Percentiles rank a stretch among this genome's conserved stretches.
Evolutionary conservation across 2,113 vertebrate genomes (phyloP).

Genomic region (Ellobius talpinus): DNA sequence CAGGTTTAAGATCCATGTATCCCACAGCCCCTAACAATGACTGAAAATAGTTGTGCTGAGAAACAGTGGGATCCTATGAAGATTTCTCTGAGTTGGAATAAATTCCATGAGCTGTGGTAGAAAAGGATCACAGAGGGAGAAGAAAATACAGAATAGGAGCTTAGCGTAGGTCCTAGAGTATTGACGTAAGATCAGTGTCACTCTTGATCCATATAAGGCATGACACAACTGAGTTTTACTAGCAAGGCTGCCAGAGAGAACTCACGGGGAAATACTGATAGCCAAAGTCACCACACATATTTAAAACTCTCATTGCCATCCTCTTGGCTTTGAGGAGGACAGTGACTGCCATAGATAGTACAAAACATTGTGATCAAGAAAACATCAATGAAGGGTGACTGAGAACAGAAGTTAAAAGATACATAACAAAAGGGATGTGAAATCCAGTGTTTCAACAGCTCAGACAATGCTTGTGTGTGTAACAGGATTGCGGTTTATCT

Average conservation of each 20-base stretch:
- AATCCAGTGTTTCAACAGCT: neutral
- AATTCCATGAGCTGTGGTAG: neutral
- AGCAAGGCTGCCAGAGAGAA: neutral
- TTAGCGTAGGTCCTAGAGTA: neutral
- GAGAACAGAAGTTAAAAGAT: neutral
- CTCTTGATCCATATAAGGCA: neutral
- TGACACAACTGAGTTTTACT: neutral
- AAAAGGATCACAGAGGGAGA: neutral
- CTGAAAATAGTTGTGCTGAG: neutral
- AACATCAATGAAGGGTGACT: neutral
- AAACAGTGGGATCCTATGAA: neutral
- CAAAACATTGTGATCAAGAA: neutral
- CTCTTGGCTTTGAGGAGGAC: neutral
- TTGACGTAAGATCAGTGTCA: neutral
- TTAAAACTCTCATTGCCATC: neutral
- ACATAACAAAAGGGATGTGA: neutral
- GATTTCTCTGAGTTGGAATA: neutral
- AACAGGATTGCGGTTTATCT: neutral
- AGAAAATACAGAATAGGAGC: neutral
- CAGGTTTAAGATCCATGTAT: neutral
- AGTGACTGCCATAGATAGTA: neutral
- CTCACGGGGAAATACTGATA: neutral
- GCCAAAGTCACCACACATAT: neutral
- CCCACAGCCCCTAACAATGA: neutral
- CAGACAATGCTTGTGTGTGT: neutral